Conservation (phyloP, 2,888 invertebrate genomes). For the Melieria crassipennis region DNA sequence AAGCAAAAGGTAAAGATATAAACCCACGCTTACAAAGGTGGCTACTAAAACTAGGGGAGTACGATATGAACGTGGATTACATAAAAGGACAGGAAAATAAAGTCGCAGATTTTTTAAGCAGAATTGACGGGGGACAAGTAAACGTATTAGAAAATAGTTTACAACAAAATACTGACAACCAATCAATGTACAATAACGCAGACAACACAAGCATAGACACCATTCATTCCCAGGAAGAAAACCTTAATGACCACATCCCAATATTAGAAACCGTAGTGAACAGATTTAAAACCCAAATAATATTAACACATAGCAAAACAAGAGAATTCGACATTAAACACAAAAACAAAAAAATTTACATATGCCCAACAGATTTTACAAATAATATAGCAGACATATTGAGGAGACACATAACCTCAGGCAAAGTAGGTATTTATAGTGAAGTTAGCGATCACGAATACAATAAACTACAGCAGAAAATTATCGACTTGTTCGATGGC, state of each 20-base stretch:
- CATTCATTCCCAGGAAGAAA: conserved; percentile 2
- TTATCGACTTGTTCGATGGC: too few relatives aligned
- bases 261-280: conserved; percentile 2
- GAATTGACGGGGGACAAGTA: conserved; percentile 10
- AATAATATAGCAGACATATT: too few relatives aligned
- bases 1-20: conserved; percentile 11
- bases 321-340: too few relatives aligned
- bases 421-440: too few relatives aligned
- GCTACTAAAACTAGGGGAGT: conserved; percentile 14
- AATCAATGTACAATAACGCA: too few relatives aligned
- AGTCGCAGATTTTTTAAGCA: conserved; percentile 25
- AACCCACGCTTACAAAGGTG: conserved; percentile 9
- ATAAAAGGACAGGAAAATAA: conserved; percentile 20
- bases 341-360: too few relatives aligned
- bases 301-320: background rate
- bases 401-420: too few relatives aligned
- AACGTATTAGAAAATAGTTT: too few relatives aligned
- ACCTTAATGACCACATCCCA: conserved; percentile 7
- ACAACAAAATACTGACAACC: too few relatives aligned
- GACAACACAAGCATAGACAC: background rate
- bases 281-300: conserved; percentile 10
- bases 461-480: too few relatives aligned
- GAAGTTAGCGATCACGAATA: too few relatives aligned
- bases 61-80: conserved; percentile 1
- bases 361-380: too few relatives aligned